phyloP scores from a whole-genome alignment of 2,113 vertebrate genomes.

The Chrysemys picta region DNA sequence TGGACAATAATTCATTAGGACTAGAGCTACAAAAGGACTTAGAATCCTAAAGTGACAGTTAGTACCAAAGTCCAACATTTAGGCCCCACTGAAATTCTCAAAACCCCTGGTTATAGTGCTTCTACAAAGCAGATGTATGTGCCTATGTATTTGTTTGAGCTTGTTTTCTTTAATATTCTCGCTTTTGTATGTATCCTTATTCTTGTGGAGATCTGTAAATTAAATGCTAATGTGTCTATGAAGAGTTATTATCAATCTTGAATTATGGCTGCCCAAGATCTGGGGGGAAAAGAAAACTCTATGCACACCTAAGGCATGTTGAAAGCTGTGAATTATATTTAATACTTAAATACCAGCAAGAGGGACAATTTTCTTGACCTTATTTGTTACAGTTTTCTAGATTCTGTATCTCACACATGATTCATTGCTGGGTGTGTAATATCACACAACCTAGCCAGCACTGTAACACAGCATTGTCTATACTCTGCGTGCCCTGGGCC shows the following conservation, averaged over 20 bases:
- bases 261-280: neutral
- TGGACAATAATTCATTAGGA: too few species aligned
- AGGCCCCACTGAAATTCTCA: too few species aligned
- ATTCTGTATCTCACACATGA: conserved; percentile 24
- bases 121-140: too few species aligned
- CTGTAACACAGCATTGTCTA: neutral
- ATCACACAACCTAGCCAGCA: neutral
- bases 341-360: neutral
- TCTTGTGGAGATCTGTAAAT: neutral
- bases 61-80: too few species aligned
- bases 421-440: neutral
- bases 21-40: too few species aligned
- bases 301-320: neutral
- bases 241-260: neutral
- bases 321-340: neutral
- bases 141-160: neutral
- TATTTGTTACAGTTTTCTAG: conserved; percentile 25
- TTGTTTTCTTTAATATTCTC: neutral
- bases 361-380: accelerated
- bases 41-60: too few species aligned
- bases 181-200: neutral
- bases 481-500: conserved; percentile 1
- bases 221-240: neutral
- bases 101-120: too few species aligned
- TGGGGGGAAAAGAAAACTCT: neutral